Evolutionary conservation across 53 echinoderm and acorn worm genomes (phyloP).

Genomic region (Mesocentrotus franciscanus): DNA sequence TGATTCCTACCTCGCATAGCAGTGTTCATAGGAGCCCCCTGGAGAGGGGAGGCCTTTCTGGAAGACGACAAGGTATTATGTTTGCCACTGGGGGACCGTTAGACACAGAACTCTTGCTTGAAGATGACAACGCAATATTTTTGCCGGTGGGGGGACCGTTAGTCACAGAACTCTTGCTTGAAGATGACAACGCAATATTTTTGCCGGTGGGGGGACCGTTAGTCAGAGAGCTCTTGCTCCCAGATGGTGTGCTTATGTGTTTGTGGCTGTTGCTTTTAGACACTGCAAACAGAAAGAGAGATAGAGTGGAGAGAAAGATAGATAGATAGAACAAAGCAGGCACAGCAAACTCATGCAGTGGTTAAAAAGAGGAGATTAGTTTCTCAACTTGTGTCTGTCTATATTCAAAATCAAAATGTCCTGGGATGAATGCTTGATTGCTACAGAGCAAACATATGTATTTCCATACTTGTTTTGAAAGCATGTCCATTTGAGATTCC

Average conservation of each 20-base stretch:
- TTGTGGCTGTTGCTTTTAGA: constrained; percentile 65
- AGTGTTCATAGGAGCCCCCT: constrained; percentile 68
- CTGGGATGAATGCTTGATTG: too few species aligned
- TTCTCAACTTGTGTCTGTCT: background rate
- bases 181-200: background rate
- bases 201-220: constrained; percentile 59
- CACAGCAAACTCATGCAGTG: constrained; percentile 66
- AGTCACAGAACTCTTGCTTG: background rate
- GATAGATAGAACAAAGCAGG: constrained; percentile 7
- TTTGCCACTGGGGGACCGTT: background rate
- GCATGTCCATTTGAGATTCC: background rate
- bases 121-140: background rate
- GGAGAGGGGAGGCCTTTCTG: constrained; percentile 33
- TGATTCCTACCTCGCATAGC: constrained; percentile 68
- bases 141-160: background rate
- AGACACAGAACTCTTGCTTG: background rate
- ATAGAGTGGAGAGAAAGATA: constrained; percentile 32
- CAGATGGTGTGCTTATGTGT: constrained; percentile 34
- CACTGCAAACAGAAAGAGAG: constrained; percentile 67
- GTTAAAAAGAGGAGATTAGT: constrained; percentile 34
- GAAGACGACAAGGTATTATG: background rate
- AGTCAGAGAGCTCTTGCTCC: background rate
- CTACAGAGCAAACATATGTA: background rate
- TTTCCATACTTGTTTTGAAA: background rate
- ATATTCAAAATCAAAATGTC: too few species aligned